Conservation (phyloP, 2,888 invertebrate species). For the Strigamia transsilvanica region DNA sequence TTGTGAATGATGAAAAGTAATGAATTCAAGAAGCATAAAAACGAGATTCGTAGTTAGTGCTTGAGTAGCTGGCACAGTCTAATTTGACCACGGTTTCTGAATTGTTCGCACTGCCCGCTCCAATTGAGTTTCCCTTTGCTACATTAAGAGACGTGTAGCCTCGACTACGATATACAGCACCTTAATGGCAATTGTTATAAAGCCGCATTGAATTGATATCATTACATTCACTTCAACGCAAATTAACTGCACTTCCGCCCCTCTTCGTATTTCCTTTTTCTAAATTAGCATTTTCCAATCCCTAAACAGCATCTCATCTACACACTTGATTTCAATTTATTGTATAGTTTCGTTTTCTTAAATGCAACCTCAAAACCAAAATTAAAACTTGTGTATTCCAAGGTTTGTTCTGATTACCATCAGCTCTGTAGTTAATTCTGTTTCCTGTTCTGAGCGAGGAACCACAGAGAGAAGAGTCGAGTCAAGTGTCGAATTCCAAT, state of each 20-base stretch:
- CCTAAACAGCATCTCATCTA: neutral
- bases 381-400: neutral
- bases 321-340: neutral
- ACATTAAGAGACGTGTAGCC: neutral
- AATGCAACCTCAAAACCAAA: neutral
- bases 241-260: slow-evolving; percentile 18
- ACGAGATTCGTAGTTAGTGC: neutral
- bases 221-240: slow-evolving; percentile 23
- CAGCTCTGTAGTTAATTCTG: neutral
- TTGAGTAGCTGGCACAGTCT: neutral
- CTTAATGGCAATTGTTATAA: neutral
- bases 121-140: slow-evolving; percentile 33
- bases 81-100: slow-evolving; percentile 41
- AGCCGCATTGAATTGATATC: slow-evolving; percentile 12
- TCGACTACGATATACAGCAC: slow-evolving; percentile 11
- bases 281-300: neutral
- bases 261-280: neutral
- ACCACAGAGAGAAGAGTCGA: neutral
- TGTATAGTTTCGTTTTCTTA: neutral
- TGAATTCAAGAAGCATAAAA: slow-evolving; percentile 22
- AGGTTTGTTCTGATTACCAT: neutral
- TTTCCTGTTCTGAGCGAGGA: neutral
- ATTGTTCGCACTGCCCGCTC: slow-evolving; percentile 25
- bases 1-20: neutral
- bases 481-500: slow-evolving; percentile 33